Evolutionary conservation across 1,140 invertebrate genomes (phyloP).

Genomic region (Eriocheir sinensis): DNA sequence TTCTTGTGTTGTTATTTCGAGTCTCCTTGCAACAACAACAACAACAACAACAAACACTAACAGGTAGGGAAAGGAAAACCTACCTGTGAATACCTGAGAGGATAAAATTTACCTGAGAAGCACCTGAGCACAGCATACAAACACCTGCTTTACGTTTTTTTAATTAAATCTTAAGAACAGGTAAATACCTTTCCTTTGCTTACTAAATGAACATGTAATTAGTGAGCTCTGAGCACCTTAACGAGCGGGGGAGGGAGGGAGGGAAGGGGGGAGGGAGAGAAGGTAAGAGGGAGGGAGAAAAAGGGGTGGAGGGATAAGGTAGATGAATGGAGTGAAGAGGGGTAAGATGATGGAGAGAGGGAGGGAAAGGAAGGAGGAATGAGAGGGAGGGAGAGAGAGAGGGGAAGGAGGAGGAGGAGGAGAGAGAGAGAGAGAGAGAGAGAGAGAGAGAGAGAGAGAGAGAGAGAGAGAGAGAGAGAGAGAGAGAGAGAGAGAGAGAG

Average conservation of each 20-base stretch:
- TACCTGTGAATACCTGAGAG: background rate
- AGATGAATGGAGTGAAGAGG: background rate
- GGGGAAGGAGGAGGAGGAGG: background rate
- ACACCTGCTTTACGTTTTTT: background rate
- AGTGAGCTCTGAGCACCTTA: background rate
- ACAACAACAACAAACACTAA: background rate
- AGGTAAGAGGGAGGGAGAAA: background rate
- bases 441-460: background rate
- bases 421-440: too few relatives aligned
- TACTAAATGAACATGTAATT: background rate
- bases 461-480: background rate
- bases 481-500: background rate
- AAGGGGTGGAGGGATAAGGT: background rate
- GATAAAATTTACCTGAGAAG: too few relatives aligned
- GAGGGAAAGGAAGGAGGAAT: background rate
- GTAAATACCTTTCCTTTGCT: background rate
- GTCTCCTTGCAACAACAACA: background rate
- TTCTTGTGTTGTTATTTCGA: background rate
- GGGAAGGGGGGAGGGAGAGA: background rate
- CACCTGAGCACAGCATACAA: too few relatives aligned
- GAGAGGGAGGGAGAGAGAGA: background rate
- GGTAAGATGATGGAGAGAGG: background rate
- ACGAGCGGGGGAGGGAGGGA: background rate
- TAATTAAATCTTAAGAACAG: background rate
- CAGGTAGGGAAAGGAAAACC: background rate